Evolutionary conservation across 2,888 invertebrate genomes (phyloP), one percentile per base, ranked within the genome.

Genomic region (Trissonchulus sp.): DNA sequence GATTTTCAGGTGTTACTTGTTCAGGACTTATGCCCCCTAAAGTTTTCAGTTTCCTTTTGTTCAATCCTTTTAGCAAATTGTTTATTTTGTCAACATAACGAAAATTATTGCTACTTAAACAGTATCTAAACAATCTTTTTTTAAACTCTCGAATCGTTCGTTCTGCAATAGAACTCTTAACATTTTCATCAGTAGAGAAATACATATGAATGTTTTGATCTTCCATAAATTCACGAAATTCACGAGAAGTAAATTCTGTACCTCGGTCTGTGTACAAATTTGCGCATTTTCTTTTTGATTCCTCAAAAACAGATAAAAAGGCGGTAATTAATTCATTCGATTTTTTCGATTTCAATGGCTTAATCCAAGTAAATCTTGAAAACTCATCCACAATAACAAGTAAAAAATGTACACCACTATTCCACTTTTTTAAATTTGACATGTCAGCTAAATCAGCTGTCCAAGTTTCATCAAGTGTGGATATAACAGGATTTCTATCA

Each of bases 331-430:
- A 15, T 65, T 34, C 68, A 65, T 33, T 18, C 8, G 68, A 18
- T 15, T 8, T n/a, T 65, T 65, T 65, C 35, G 68, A 15, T 34
- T 65, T 65, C n/a, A 65, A n/a, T 33, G 68, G 68, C 68, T 34
- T 28, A 28, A 18, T 18, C 8, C 8, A 65, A 15, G n/a, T 15
- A 15, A 15, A 28, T 65, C 68, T 65, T 15, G 68, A 65, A 65
- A 65, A 65, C n/a, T 65, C 68, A 65, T 65, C 68, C 8, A 65
- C 60, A 60, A 18, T 23, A 60, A 60, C 60, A 23, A 60, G n/a
- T n/a, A 60, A 18, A 60, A 60, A 60, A 60, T 18, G 18, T 23
- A 60, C 60, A 23, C n/a, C n/a, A 23, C 18, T 23, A 60, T 60
- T 60, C 18, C n/a, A 60, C 18, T 60, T 60, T 60, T 60, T 60